These are phyloP conservation scores for Probosciger aterrimus DNA, from an alignment of 2,113 vertebrate genomes.

Conservation along the genomic window DNA sequence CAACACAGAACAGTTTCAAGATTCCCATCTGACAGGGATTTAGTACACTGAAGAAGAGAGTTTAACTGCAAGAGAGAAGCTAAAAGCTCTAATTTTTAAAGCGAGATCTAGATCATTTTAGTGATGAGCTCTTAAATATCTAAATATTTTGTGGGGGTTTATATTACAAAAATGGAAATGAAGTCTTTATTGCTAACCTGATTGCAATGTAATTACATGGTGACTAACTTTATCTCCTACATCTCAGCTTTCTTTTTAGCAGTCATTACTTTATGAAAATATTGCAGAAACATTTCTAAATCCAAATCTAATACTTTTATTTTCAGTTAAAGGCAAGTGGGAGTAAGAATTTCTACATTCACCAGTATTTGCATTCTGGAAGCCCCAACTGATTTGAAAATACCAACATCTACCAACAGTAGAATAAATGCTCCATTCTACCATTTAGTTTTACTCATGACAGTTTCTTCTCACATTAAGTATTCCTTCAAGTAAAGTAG, in stretches of 20 bases:
- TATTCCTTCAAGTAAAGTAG: neutral
- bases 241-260: neutral
- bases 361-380: neutral
- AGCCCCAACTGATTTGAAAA: neutral
- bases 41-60: neutral
- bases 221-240: neutral
- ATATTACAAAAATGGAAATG: neutral
- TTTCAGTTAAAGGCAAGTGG: neutral
- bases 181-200: slow-evolving; percentile 24
- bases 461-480: neutral
- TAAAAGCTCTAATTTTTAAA: neutral
- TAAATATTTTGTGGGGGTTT: neutral
- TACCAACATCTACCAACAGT: neutral
- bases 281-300: neutral
- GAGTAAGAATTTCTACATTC: neutral
- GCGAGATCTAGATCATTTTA: neutral
- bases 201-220: slow-evolving; percentile 23
- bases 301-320: neutral
- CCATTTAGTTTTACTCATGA: neutral
- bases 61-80: neutral
- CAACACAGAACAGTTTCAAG: neutral
- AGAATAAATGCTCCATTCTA: neutral
- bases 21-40: neutral
- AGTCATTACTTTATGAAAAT: slow-evolving; percentile 1
- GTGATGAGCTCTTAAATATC: neutral